Evolutionary conservation across 2,888 invertebrate genomes (phyloP), one percentile per base, ranked within the genome.

Genomic region (Nesidiocoris tenuis): DNA sequence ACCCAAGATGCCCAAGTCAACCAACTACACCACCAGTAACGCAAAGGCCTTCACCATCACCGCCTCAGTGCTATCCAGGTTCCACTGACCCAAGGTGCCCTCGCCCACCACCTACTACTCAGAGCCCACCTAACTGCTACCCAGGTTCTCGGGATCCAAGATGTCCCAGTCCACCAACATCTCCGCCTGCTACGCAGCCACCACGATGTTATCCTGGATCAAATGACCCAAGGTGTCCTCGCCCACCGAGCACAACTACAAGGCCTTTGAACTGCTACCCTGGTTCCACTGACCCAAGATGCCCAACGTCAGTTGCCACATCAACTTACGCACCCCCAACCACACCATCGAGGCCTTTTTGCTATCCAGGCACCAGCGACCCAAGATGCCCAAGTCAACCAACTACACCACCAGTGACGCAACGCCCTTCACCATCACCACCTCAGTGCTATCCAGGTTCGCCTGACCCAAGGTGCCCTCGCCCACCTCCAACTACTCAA

Each of bases 11-110:
- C 75, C 82, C 79, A 61, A 75, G 79, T 23, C 61, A 80, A 17
- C 82, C 84, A 85, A 78, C 83, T 84, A 0, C 79, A 82, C 2
- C 84, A 84, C 74, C 83, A 83, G 0, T 78, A 80, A 66, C 79
- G 78, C 2, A 66, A 79, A 22, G n/a, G 5, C 16, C n/a, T 22
- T 19, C 9, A 18, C 19, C 12, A 12, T 67, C 78, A 39, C 77
- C 77, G n/a, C 80, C 81, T 21, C 79, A 80, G 12, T 82, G 82
- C 72, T 82, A 80, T 77, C 82, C 83, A 21, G 79, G 80, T 66
- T 78, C 78, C n/a, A 70, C 77, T 0, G 81, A 81, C 76, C 80
- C 81, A 3, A 76, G 80, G 71, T 80, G 70, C 24, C 57, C 70
- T 2, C 21, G 22, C 21, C 68, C 24, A 9, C 70, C 61, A 1